phyloP scores from a whole-genome alignment of 2,888 invertebrate species.

The Seira ritae region DNA sequence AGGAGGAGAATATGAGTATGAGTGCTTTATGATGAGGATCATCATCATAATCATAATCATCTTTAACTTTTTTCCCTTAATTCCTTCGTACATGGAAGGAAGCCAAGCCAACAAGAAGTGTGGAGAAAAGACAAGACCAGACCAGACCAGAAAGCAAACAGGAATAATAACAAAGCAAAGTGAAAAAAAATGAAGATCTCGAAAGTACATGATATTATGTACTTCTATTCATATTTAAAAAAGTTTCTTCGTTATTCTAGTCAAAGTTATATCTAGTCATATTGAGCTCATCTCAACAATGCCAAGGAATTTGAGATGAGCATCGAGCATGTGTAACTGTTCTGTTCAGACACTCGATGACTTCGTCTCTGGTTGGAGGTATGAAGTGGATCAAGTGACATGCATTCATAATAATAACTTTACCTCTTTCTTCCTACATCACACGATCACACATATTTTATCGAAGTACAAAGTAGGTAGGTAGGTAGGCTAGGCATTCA shows the following conservation, averaged over 20 bases:
- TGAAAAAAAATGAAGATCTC: background rate
- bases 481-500: too few relatives aligned
- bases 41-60: background rate
- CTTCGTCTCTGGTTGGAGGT: too few relatives aligned
- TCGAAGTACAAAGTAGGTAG: too few relatives aligned
- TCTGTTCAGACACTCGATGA: too few relatives aligned
- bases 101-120: background rate
- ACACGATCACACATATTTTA: too few relatives aligned
- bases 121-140: background rate
- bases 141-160: background rate
- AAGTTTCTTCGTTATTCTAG: too few relatives aligned
- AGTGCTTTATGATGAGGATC: conserved; percentile 11
- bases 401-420: too few relatives aligned
- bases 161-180: background rate
- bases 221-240: background rate
- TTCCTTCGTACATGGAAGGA: background rate
- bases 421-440: too few relatives aligned
- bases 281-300: background rate
- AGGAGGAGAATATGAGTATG: too few relatives aligned
- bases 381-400: too few relatives aligned
- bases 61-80: background rate
- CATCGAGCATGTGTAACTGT: too few relatives aligned
- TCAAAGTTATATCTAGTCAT: too few relatives aligned
- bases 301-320: background rate
- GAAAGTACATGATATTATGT: background rate